Conservation (phyloP, 2,113 vertebrate genomes). For the Eulacestoma nigropectus region DNA sequence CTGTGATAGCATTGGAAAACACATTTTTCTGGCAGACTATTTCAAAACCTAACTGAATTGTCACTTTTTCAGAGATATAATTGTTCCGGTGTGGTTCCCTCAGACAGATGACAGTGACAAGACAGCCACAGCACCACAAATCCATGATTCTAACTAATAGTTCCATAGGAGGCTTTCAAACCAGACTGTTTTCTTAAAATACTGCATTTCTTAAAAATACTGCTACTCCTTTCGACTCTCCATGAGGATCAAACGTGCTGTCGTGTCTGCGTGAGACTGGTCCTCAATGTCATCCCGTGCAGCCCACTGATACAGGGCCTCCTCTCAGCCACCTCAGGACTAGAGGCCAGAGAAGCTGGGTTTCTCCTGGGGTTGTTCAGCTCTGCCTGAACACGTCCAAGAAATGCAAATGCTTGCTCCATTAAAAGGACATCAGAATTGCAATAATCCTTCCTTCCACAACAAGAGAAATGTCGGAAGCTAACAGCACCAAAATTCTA, state of each 20-base stretch:
- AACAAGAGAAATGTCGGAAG: not conserved
- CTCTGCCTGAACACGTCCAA: not conserved
- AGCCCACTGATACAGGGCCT: not conserved
- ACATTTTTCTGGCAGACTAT: not conserved
- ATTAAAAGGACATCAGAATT: not conserved
- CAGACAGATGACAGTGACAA: not conserved
- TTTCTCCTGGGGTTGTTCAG: not conserved
- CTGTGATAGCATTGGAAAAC: not conserved
- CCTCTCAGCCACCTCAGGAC: not conserved
- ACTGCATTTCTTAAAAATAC: not conserved
- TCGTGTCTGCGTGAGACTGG: not conserved
- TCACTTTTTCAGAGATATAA: not conserved
- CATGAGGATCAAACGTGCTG: not conserved
- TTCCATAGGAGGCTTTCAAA: not conserved
- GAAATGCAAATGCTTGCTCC: not conserved
- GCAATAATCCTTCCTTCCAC: not conserved
- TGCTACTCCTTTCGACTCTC: not conserved
- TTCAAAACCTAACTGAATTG: not conserved
- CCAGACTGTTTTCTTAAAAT: not conserved
- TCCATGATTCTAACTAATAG: not conserved
- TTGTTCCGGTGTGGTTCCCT: not conserved
- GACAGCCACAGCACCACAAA: not conserved
- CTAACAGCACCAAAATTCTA: not conserved
- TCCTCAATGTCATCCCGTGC: not conserved
- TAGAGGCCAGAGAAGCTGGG: not conserved